Evolutionary conservation across 2,797 vertebrate genomes (phyloP), one percentile per base, ranked within the genome.

Genomic region (Kryptopterus vitreolus): DNA sequence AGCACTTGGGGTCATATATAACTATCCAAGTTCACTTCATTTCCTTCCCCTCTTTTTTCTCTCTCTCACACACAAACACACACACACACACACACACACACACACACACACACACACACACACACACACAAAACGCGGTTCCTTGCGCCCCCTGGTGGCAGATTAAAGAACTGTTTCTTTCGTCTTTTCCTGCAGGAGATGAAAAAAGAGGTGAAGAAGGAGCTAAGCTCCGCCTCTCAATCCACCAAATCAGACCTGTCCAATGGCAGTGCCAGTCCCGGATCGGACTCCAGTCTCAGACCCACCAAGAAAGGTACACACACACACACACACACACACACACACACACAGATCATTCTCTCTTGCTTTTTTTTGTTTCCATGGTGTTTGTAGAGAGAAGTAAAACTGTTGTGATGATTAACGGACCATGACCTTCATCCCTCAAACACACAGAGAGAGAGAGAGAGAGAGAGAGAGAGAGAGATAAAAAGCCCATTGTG

Each of bases 131-230:
- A 10, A 43, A 57, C 18, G 3, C 22, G 26, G 8, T n/a, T 78
- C 48, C 63, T 31, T 72, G 53, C 72, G 35, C 77, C 82, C 69
- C 70, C 82, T 80, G 63, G 52, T 72, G 82, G 73, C 69, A 52
- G 2, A 33, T 33, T 72, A 78, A 75, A 22, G 38, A 71, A 50
- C 10, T 33, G 38, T 61, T 61, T 59, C 22, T 73, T 63, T 18
- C 48, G 26, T 82, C 58, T 76, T 72, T 59, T 80, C 57, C 82
- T 73, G 78, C 79, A 98, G 97, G 96, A 98, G 92, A 95, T 97
- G 90, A 98, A 96, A 92, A 97, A 96, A 84, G 96, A 97, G 58
- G 90, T 89, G 84, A 98, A 96, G 93, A 95, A 97, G 89, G 96
- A 97, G 81, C 92, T 87, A 82, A 92, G 90, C 80, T 92, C 91